Evolutionary conservation across 1,140 invertebrate species (phyloP).

Genomic region (Carposina sasakii): DNA sequence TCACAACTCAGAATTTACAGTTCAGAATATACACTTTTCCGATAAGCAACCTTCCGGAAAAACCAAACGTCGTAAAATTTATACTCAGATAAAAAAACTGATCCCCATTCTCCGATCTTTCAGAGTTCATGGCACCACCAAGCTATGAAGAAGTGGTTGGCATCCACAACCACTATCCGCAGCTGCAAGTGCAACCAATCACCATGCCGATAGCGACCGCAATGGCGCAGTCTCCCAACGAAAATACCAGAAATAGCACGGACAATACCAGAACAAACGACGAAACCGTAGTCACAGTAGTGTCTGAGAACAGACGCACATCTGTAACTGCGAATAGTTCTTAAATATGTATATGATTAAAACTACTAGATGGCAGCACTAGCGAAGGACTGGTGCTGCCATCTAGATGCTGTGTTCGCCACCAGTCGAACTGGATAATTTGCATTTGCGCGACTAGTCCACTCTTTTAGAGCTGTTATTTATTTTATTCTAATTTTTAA

Average conservation of each 20-base stretch:
- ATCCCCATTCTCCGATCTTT: constrained; percentile 23
- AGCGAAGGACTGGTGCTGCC: no score
- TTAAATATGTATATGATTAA: no score
- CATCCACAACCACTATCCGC: constrained; percentile 51
- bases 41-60: no score
- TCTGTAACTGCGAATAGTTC: constrained; percentile 8
- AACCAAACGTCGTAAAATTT: neutral
- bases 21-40: no score
- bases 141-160: constrained; percentile 64
- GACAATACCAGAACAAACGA: constrained; percentile 9
- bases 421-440: no score
- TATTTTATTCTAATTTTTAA: no score
- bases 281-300: constrained; percentile 14
- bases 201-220: constrained; percentile 49
- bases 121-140: constrained; percentile 60
- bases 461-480: no score
- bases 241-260: constrained; percentile 6
- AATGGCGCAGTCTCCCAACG: constrained; percentile 32
- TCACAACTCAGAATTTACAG: no score
- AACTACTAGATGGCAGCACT: no score
- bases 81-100: constrained; percentile 1
- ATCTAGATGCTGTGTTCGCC: no score
- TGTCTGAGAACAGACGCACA: constrained; percentile 13
- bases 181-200: constrained; percentile 46
- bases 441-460: no score